phyloP scores from a whole-genome alignment of 2,888 invertebrate species.

The Phlogophora meticulosa region DNA sequence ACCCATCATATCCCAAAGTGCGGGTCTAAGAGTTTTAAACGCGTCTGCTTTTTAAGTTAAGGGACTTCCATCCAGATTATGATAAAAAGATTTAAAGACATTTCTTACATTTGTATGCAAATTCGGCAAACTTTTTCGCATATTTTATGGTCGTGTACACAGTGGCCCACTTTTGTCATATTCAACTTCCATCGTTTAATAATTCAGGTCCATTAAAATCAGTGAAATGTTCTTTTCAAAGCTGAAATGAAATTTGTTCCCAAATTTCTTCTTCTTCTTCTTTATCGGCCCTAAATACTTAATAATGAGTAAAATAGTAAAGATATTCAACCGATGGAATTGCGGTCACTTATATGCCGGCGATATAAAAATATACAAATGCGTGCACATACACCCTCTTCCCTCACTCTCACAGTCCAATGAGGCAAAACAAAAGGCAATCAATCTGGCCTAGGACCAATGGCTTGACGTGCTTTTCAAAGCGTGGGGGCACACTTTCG shows the following conservation, averaged over 20 bases:
- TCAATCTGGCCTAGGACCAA: too few relatives aligned
- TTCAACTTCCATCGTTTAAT: constrained; percentile 22
- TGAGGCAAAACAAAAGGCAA: too few relatives aligned
- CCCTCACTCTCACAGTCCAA: too few relatives aligned
- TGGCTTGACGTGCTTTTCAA: too few relatives aligned
- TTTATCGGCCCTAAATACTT: neutral
- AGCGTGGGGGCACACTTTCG: too few relatives aligned
- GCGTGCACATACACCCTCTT: too few relatives aligned
- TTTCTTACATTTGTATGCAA: constrained; percentile 56
- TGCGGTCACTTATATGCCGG: too few relatives aligned
- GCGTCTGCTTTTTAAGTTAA: constrained; percentile 47
- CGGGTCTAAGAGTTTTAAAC: constrained; percentile 52
- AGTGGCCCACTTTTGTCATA: constrained; percentile 10
- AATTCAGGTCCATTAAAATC: constrained; percentile 19
- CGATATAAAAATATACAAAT: too few relatives aligned
- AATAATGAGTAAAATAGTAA: neutral
- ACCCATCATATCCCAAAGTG: constrained; percentile 44
- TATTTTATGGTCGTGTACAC: constrained; percentile 30
- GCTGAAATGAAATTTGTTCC: constrained; percentile 10
- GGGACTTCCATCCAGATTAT: constrained; percentile 40
- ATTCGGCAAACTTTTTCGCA: constrained; percentile 40
- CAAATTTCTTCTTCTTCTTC: neutral
- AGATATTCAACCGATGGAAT: too few relatives aligned
- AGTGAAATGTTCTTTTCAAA: constrained; percentile 18
- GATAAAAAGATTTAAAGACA: constrained; percentile 51